Conservation (phyloP, 2,113 vertebrate genomes). For the Neogobius melanostomus region DNA sequence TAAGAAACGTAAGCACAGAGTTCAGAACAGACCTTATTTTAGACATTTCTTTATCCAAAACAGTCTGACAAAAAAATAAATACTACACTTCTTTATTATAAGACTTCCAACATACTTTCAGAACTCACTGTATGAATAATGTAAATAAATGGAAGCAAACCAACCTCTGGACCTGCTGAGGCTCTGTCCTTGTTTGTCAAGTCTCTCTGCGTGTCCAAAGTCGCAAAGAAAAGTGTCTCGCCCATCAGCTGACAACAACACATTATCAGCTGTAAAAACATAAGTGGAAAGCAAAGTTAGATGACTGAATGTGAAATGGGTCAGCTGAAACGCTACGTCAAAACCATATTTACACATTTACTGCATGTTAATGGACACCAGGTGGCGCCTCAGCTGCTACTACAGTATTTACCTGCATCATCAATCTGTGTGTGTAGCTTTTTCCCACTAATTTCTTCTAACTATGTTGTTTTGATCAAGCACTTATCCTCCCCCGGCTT, state of each 20-base stretch:
- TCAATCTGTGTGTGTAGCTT: slow-evolving; percentile 19
- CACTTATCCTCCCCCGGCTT: slow-evolving; percentile 15
- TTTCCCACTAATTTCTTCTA: slow-evolving; percentile 10
- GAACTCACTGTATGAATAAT: neutral
- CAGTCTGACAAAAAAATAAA: too few species aligned
- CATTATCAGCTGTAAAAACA: slow-evolving; percentile 85
- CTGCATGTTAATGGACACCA: slow-evolving; percentile 51
- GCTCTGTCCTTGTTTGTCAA: slow-evolving; percentile 79
- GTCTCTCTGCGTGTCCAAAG: slow-evolving; percentile 89
- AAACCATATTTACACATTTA: slow-evolving; percentile 8
- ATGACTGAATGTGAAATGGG: slow-evolving; percentile 32
- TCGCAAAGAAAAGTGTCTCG: slow-evolving; percentile 89
- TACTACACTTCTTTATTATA: too few species aligned
- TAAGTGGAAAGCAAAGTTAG: slow-evolving; percentile 38
- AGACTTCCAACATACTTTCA: too few species aligned
- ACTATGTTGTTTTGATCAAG: slow-evolving; percentile 14
- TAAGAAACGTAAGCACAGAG: too few species aligned
- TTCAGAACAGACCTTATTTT: too few species aligned
- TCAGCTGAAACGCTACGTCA: slow-evolving; percentile 15
- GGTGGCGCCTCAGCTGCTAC: slow-evolving; percentile 55
- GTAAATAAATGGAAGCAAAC: neutral
- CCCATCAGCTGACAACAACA: slow-evolving; percentile 88
- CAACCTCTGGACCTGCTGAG: slow-evolving; percentile 65
- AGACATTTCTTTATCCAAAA: too few species aligned
- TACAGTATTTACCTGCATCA: neutral